Base-by-base conservation (phyloP, 1,140 invertebrate species). In the Ostrea denselamellosa region DNA sequence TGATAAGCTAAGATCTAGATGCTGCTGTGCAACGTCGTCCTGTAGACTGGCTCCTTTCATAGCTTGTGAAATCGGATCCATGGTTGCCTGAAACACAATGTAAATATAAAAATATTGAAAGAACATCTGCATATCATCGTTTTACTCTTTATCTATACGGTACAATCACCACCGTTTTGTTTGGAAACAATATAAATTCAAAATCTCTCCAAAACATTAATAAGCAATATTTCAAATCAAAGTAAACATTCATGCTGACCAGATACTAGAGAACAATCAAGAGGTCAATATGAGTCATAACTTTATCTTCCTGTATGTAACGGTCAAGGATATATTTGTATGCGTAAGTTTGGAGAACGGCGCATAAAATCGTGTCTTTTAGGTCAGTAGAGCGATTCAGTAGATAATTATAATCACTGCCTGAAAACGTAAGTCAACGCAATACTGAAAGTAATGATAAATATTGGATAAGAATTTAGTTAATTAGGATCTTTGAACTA, bases 1-100 rank as follows among this genome's bases (percentile, higher is more conserved):
- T 71, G 68, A 28, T 71, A 71, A 28, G 28, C 68, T 71, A 10
- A 71, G 68, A 71, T 71, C 68, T 7, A 71, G 22, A 34, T 71
- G 68, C 22, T 28, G 22, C 22, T 28, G 68, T 34, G 68, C 3
- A 2, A 71, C 68, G 22, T 71, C 68, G 12, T 34, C 28, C 68
- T 71, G 25, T 12, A 71, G 14, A 25, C 25, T 71, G 22, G 68
- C 68, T 28, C 68, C 68, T 71, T 34, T 71, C 68, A 71, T 71
- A 9, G 68, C 68, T 71, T 71, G 68, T 28, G 68, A 71, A 9
- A 71, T 28, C 28, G 28, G 22, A 3, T 22, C 8, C 0, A 71
- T 4, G 28, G 22, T 28, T 9, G 25, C 68, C 68, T 71, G 68
- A 71, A 71, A 25, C 5, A 28, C 22, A 71, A 28, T 8, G 8